phyloP scores from a whole-genome alignment of 2,888 invertebrate species.

The Machimus rusticus region DNA sequence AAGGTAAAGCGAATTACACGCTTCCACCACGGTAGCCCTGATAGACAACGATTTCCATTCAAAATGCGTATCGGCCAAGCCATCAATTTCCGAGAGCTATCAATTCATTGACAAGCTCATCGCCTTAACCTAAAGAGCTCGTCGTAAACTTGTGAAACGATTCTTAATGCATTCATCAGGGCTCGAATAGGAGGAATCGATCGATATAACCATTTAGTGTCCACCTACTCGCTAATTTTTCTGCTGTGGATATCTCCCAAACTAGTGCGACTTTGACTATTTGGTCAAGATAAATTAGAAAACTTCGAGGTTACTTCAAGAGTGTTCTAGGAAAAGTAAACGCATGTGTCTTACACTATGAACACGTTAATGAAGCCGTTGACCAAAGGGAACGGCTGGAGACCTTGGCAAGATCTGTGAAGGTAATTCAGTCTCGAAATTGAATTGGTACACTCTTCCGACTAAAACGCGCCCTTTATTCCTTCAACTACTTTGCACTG shows the following conservation, averaged over 20 bases:
- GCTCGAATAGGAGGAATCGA: background rate
- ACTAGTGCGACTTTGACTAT: background rate
- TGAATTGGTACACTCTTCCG: background rate
- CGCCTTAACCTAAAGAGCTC: background rate
- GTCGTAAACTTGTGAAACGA: background rate
- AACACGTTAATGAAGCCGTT: background rate
- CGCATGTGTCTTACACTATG: background rate
- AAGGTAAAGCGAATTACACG: background rate
- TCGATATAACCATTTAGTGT: background rate
- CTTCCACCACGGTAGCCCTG: background rate
- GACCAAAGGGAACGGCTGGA: background rate
- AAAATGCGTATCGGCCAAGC: background rate
- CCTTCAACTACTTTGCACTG: background rate
- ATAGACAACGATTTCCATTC: background rate
- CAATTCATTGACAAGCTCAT: background rate
- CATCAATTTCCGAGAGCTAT: background rate
- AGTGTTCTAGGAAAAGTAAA: background rate
- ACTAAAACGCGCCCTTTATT: background rate
- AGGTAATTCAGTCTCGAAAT: background rate
- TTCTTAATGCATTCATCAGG: background rate
- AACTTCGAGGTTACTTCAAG: background rate
- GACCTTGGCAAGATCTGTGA: background rate
- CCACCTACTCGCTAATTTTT: background rate
- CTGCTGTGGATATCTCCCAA: background rate
- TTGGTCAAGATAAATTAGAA: background rate